Percentiles rank a stretch among this genome's conserved stretches.
Conservation (phyloP, 2,113 vertebrate species). For the Lucifuga dentata region DNA sequence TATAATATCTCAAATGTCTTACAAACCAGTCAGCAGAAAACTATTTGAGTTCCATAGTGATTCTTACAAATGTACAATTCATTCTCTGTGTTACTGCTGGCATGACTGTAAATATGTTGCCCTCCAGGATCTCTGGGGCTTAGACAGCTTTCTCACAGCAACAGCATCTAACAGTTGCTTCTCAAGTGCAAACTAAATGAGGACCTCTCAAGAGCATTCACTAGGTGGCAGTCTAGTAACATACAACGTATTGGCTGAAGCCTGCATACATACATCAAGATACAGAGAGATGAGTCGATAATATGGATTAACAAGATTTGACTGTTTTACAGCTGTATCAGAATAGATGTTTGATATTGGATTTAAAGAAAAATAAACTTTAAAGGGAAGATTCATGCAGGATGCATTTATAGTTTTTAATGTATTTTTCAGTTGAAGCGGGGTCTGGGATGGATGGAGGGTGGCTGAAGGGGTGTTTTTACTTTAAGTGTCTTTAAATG, state of each 20-base stretch:
- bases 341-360: conserved; percentile 40
- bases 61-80: conserved; percentile 12
- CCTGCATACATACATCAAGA: conserved; percentile 53
- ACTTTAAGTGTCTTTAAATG: conserved; percentile 71
- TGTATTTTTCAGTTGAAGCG: conserved; percentile 23
- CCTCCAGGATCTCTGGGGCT: conserved; percentile 23
- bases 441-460: conserved; percentile 15
- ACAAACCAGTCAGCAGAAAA: conserved; percentile 18
- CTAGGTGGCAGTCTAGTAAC: conserved; percentile 85
- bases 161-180: conserved; percentile 38
- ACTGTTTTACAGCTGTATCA: conserved; percentile 48
- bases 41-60: conserved; percentile 18
- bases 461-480: conserved; percentile 28
- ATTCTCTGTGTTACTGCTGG: conserved; percentile 11
- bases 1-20: conserved; percentile 15
- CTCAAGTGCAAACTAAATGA: conserved; percentile 35
- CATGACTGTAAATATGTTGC: conserved; percentile 32
- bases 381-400: conserved; percentile 4
- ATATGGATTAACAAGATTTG: conserved; percentile 62
- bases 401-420: conserved; percentile 1
- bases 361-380: conserved; percentile 17
- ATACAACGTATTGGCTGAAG: conserved; percentile 55
- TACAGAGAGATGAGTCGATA: conserved; percentile 57
- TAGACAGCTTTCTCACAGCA: conserved; percentile 47
- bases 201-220: conserved; percentile 58